Conservation (phyloP, 2,888 invertebrate genomes). For the Lepidochitona cinerea region DNA sequence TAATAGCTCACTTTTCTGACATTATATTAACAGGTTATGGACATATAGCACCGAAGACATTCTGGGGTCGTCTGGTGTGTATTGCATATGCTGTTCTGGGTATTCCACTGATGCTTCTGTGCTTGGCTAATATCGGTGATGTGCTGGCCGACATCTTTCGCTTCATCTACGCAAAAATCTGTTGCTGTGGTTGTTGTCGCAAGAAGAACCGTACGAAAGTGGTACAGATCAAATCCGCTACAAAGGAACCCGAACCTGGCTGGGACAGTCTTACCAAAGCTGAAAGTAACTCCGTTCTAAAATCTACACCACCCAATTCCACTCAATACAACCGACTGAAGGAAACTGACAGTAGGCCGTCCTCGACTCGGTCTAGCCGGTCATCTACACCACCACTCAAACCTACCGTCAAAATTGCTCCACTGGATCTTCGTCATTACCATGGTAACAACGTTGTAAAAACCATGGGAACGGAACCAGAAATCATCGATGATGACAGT, state of each 20-base stretch:
- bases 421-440: constrained; percentile 35
- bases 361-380: constrained; percentile 2
- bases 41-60: constrained; percentile 69
- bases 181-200: constrained; percentile 67
- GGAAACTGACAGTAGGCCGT: neutral
- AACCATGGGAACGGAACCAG: constrained; percentile 42
- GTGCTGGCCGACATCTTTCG: constrained; percentile 73
- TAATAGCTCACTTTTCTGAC: neutral
- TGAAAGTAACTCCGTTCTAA: neutral
- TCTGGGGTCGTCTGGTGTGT: constrained; percentile 69
- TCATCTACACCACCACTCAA: neutral
- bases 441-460: neutral
- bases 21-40: constrained; percentile 66
- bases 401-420: constrained; percentile 45
- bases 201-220: constrained; percentile 30
- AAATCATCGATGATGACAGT: constrained; percentile 50
- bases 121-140: constrained; percentile 74
- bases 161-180: constrained; percentile 71
- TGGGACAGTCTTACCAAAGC: constrained; percentile 27
- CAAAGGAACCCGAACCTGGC: constrained; percentile 40
- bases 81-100: constrained; percentile 72
- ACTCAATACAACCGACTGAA: constrained; percentile 1
- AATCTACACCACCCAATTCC: neutral
- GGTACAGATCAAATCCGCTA: constrained; percentile 43
- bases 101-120: constrained; percentile 74